Evolutionary conservation across 37 sponge, comb jelly and placozoan genomes (phyloP).

Genomic region (Crambe crambe): DNA sequence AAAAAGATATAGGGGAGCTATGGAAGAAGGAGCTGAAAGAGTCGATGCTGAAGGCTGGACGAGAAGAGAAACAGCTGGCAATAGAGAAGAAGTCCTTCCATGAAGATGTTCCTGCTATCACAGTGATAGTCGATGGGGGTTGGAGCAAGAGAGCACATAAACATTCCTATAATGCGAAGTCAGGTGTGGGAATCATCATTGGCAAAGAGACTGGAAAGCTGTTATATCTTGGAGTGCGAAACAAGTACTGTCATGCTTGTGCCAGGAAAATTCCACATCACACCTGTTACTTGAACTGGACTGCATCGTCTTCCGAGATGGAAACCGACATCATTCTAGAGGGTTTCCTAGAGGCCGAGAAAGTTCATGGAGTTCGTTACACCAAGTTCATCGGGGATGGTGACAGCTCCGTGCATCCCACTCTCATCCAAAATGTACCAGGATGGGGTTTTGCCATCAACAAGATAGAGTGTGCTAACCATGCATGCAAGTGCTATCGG

Average conservation of each 20-base stretch:
- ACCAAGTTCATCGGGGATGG: slow-evolving; percentile 11
- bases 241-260: slow-evolving; percentile 64
- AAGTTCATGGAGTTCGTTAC: slow-evolving; percentile 42
- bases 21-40: neutral
- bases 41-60: slow-evolving; percentile 19
- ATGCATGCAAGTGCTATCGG: slow-evolving; percentile 44
- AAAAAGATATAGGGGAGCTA: slow-evolving; percentile 1
- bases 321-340: slow-evolving; percentile 55
- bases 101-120: slow-evolving; percentile 30
- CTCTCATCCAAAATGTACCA: slow-evolving; percentile 21
- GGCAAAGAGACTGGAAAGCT: slow-evolving; percentile 41
- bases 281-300: slow-evolving; percentile 34
- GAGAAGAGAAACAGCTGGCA: slow-evolving; percentile 20
- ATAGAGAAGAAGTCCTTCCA: slow-evolving; percentile 1
- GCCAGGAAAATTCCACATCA: neutral
- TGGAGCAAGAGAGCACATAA: slow-evolving; percentile 34
- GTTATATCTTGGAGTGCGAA: slow-evolving; percentile 47
- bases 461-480: slow-evolving; percentile 62
- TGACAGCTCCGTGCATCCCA: no score
- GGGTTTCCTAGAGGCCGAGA: slow-evolving; percentile 41
- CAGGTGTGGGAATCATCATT: no score
- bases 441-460: slow-evolving; percentile 23
- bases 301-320: slow-evolving; percentile 37
- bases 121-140: slow-evolving; percentile 33
- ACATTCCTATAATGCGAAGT: slow-evolving; percentile 63